These are phyloP conservation scores for Netelia virgata DNA, from an alignment of 2,888 invertebrate species.

Conservation along the genomic window DNA sequence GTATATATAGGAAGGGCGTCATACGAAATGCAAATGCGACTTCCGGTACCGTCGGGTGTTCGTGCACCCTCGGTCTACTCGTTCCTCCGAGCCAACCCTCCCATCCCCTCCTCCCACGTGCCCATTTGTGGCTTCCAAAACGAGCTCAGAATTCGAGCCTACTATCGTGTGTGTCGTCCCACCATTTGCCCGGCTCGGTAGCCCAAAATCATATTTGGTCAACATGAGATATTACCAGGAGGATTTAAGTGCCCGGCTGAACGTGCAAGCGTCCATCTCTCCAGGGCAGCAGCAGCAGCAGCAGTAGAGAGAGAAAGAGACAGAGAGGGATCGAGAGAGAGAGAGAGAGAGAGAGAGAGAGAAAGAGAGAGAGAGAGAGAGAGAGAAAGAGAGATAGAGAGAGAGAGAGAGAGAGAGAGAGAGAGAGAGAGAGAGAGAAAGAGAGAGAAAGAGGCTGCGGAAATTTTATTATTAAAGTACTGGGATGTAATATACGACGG, in stretches of 20 bases:
- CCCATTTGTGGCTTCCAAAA: constrained; percentile 46
- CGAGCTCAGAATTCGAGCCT: constrained; percentile 41
- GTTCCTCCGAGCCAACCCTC: constrained; percentile 20
- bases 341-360: neutral
- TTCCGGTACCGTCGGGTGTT: constrained; percentile 61
- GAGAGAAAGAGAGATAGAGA: neutral
- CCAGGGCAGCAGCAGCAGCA: too few species aligned
- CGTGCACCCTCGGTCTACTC: constrained; percentile 43
- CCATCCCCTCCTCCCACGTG: constrained; percentile 39
- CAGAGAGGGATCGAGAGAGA: neutral
- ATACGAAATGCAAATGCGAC: constrained; percentile 76
- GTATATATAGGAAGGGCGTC: constrained; percentile 65
- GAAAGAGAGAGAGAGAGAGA: neutral
- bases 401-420: neutral
- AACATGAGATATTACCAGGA: constrained; percentile 60
- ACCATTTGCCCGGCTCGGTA: constrained; percentile 42
- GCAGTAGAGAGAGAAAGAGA: too few species aligned
- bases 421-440: neutral
- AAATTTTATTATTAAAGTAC: constrained; percentile 58
- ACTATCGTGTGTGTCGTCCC: constrained; percentile 54
- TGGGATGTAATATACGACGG: constrained; percentile 8
- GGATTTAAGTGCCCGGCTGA: constrained; percentile 46
- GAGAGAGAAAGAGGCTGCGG: neutral
- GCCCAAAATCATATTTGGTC: constrained; percentile 63
- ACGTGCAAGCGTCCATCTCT: constrained; percentile 43